Conservation (phyloP, 1,140 invertebrate species). For the Thalassaphorura encarpata region DNA sequence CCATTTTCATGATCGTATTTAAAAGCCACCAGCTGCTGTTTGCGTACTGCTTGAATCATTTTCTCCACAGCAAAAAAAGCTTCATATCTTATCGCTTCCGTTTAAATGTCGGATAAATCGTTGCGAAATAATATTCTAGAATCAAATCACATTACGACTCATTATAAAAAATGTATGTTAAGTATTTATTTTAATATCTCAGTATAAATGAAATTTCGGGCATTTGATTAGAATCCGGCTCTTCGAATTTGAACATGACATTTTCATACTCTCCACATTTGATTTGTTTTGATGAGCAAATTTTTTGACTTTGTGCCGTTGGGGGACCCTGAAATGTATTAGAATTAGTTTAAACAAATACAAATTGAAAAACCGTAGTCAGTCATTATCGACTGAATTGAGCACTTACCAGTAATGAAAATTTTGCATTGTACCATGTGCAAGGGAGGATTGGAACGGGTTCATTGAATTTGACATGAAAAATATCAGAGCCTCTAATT, state of each 20-base stretch:
- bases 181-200: neutral
- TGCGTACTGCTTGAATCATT: no score
- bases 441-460: slow-evolving; percentile 2
- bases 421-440: slow-evolving; percentile 8
- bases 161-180: no score
- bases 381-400: neutral
- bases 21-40: no score
- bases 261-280: neutral
- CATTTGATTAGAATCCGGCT: neutral
- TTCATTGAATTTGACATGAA: slow-evolving; percentile 5
- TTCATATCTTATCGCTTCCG: no score
- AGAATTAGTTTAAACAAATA: neutral
- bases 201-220: neutral
- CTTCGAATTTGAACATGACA: slow-evolving; percentile 1
- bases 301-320: neutral
- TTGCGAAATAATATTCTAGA: no score
- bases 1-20: no score
- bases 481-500: neutral
- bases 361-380: no score
- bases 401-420: slow-evolving; percentile 2
- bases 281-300: neutral
- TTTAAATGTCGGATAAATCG: no score
- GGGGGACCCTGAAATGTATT: neutral
- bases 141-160: no score
- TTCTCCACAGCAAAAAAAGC: no score